Evolutionary conservation across 2,113 vertebrate species (phyloP).

Genomic region (human): GRCh38 chr6:13495001-13495500

Average conservation of each 20-base stretch:
- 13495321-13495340: neutral
- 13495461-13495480: neutral
- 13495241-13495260: neutral
- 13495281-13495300: neutral
- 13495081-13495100: neutral
- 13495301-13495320: neutral
- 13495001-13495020: neutral
- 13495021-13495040: neutral
- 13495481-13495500: neutral
- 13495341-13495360: neutral
- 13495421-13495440: neutral
- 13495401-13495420: neutral
- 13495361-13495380: neutral
- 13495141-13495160: neutral
- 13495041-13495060: neutral
- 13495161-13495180: no score
- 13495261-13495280: neutral
- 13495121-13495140: neutral
- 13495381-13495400: neutral
- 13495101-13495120: neutral
- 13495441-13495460: neutral
- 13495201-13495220: neutral
- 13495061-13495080: constrained; percentile 1
- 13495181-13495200: neutral
- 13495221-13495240: neutral